These are phyloP conservation scores for Xenotilapia flavipinnis DNA, from an alignment of 2,113 vertebrate genomes.

Conservation along the genomic window DNA sequence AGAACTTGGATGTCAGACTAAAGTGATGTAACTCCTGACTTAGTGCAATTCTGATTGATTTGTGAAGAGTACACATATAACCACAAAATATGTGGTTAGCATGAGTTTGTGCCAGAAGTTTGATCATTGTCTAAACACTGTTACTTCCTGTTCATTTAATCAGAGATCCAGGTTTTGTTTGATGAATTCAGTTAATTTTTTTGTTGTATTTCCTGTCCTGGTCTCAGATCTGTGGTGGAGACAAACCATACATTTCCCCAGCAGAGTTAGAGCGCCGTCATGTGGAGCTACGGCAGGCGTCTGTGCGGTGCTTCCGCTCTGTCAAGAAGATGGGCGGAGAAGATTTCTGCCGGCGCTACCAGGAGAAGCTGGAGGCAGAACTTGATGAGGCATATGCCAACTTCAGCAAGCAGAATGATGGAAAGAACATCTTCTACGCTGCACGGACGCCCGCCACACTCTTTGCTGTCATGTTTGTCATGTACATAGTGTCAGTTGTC, in stretches of 20 bases:
- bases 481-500: slow-evolving; percentile 88
- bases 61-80: background rate
- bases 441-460: slow-evolving; percentile 92
- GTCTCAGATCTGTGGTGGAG: slow-evolving; percentile 87
- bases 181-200: background rate
- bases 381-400: slow-evolving; percentile 86
- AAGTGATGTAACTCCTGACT: background rate
- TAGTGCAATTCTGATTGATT: background rate
- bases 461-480: slow-evolving; percentile 88
- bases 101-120: background rate
- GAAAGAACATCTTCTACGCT: slow-evolving; percentile 96
- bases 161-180: background rate
- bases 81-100: background rate
- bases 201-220: background rate
- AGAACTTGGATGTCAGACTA: background rate
- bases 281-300: slow-evolving; percentile 70
- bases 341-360: slow-evolving; percentile 90
- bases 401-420: slow-evolving; percentile 93
- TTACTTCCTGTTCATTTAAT: background rate
- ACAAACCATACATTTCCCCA: slow-evolving; percentile 89
- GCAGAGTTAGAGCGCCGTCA: slow-evolving; percentile 85
- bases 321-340: slow-evolving; percentile 97
- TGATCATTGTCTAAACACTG: background rate
- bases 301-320: slow-evolving; percentile 80
- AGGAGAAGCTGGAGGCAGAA: slow-evolving; percentile 88